Evolutionary conservation across 2,113 vertebrate genomes (phyloP), one percentile per base, ranked within the genome.

Genomic region (Myiozetetes cayanensis): DNA sequence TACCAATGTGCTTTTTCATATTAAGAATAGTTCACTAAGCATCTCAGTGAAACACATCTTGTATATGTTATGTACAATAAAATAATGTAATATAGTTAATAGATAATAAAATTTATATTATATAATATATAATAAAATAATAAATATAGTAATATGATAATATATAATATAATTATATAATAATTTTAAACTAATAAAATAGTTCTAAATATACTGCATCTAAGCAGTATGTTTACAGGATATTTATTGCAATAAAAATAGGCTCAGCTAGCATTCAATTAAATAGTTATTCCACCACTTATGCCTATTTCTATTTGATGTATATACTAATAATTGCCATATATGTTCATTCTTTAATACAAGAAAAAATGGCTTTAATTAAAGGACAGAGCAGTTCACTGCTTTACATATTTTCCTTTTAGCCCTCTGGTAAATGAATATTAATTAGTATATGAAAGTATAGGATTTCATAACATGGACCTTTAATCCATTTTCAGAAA

Each of bases 401-500:
- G 39, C 46, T 94, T 89, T 93, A 62, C 44, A 37, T 55, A 76
- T 72, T 90, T 50, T 88, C 46, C 70, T 85, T 94, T 68, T 28
- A 49, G 12, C 23, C 39, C 46, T 78, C 55, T 74, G 47, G 46
- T 82, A 82, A 92, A 93, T 95, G 23, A 52, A 62, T 82, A 41
- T 71, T 87, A 94, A 96, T 96, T 93, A 95, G 33, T 56, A 47
- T 67, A 85, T 67, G 53, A 96, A 96, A 75, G 12, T 62, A 74
- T 65, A 75, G 44, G 58, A 86, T 87, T 71, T 76, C 62, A 55
- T 79, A 90, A 76, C 28, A 78, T 55, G 3, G 3, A 94, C 66
- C 52, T 88, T 96, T 94, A 94, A 96, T 96, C 81, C 37, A 75
- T 89, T 94, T 94, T 97, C 89, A 96, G 70, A 89, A 94, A 85